Percentiles rank a stretch among this genome's conserved stretches.
phyloP scores from a whole-genome alignment of 2,888 invertebrate genomes.

The Beris chalybata region DNA sequence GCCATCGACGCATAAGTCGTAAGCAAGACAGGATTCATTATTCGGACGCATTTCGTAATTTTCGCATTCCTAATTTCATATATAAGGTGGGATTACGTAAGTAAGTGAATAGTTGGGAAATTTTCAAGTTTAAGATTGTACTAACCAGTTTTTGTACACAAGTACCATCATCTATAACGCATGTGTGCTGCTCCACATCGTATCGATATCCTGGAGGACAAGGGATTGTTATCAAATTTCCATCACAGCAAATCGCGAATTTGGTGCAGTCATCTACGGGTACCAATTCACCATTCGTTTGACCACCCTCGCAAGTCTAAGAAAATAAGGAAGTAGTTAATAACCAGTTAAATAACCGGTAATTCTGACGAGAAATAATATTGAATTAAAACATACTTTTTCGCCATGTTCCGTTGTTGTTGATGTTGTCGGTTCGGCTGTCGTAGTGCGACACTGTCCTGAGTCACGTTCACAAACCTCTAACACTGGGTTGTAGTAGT shows the following conservation, averaged over 20 bases:
- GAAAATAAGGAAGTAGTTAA: neutral
- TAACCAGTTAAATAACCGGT: no score
- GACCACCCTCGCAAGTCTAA: neutral
- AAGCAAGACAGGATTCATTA: constrained; percentile 24
- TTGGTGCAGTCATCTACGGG: neutral
- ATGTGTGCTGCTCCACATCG: neutral
- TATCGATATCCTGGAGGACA: constrained; percentile 16
- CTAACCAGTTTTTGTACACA: neutral
- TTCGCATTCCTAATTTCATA: neutral
- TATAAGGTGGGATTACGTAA: no score
- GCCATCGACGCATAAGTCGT: constrained; percentile 25
- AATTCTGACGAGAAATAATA: neutral
- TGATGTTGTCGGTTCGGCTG: no score
- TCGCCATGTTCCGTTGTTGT: no score
- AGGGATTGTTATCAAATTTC: constrained; percentile 11
- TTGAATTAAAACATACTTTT: no score
- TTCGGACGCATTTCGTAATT: constrained; percentile 6
- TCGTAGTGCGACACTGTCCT: neutral
- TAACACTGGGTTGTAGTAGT: constrained; percentile 11
- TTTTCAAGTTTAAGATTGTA: neutral
- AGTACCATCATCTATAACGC: constrained; percentile 11
- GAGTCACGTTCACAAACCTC: neutral
- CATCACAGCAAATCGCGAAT: constrained; percentile 24
- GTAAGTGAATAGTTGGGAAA: no score
- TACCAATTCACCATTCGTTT: neutral